Evolutionary conservation across 1,140 invertebrate species (phyloP).

Genomic region (Rhizoglyphus robini): DNA sequence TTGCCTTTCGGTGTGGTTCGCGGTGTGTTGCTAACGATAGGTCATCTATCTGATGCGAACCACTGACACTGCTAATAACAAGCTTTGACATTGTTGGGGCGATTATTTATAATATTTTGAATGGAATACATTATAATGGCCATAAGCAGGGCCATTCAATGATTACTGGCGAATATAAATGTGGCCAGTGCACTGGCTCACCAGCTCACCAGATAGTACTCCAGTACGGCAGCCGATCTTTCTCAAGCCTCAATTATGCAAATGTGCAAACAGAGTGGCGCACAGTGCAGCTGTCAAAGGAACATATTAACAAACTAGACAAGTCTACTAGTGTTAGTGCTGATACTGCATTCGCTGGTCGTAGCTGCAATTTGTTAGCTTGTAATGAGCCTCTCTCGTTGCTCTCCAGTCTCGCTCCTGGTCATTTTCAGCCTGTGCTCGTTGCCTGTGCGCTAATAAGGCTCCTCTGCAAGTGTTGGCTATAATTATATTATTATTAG

Average conservation of each 20-base stretch:
- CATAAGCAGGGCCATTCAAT: too few relatives aligned
- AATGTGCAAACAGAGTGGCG: neutral
- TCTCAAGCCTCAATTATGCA: conserved; percentile 12
- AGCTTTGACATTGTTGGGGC: neutral
- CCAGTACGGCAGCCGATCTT: neutral
- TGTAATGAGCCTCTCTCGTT: conserved; percentile 3
- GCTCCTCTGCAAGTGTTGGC: conserved; percentile 10
- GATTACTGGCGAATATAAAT: too few relatives aligned
- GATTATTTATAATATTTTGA: neutral
- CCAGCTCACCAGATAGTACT: neutral
- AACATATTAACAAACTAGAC: neutral
- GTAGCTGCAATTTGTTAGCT: conserved; percentile 8
- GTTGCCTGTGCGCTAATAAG: neutral
- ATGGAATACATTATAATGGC: neutral
- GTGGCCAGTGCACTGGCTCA: neutral
- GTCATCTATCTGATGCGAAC: conserved; percentile 1
- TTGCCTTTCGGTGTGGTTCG: neutral
- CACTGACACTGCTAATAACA: neutral
- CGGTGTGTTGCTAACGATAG: neutral
- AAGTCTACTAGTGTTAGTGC: conserved; percentile 2
- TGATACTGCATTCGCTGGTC: neutral
- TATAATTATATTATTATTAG: conserved; percentile 13
- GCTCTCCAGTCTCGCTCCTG: neutral
- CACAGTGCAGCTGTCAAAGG: neutral
- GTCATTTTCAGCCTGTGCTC: neutral